Evolutionary conservation across 2,113 vertebrate genomes (phyloP).

Genomic region (Reinhardtius hippoglossoides): DNA sequence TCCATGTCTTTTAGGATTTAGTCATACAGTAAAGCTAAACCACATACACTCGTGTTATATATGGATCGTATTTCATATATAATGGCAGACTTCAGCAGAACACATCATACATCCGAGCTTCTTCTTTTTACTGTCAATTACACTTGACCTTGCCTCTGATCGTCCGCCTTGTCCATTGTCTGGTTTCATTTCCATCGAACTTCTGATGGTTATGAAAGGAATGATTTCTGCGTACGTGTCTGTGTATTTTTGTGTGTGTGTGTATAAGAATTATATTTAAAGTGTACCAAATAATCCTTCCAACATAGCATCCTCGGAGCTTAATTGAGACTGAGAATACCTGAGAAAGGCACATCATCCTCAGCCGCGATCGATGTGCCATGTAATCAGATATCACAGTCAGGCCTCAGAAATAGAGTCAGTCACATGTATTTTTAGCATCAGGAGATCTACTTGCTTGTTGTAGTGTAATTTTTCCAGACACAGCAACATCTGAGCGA

Average conservation of each 20-base stretch:
- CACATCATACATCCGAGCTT: not conserved
- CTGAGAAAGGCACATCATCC: constrained; percentile 76
- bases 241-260: not conserved
- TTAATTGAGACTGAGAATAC: constrained; percentile 75
- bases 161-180: not conserved
- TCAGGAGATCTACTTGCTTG: constrained; percentile 69
- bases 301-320: constrained; percentile 80
- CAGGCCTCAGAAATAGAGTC: constrained; percentile 78
- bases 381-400: constrained; percentile 79
- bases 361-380: constrained; percentile 76
- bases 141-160: constrained; percentile 62
- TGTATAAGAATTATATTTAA: constrained; percentile 71
- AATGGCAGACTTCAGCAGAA: constrained; percentile 4
- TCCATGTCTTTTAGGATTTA: not conserved
- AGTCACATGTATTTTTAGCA: constrained; percentile 78
- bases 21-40: not conserved
- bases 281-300: constrained; percentile 69
- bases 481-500: constrained; percentile 69
- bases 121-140: constrained; percentile 21
- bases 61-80: not conserved
- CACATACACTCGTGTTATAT: not conserved
- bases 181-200: constrained; percentile 39
- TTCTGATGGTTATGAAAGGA: constrained; percentile 59
- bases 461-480: constrained; percentile 56
- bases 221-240: constrained; percentile 10